Evolutionary conservation across 2,888 invertebrate species (phyloP).

Genomic region (Thyatira batis): DNA sequence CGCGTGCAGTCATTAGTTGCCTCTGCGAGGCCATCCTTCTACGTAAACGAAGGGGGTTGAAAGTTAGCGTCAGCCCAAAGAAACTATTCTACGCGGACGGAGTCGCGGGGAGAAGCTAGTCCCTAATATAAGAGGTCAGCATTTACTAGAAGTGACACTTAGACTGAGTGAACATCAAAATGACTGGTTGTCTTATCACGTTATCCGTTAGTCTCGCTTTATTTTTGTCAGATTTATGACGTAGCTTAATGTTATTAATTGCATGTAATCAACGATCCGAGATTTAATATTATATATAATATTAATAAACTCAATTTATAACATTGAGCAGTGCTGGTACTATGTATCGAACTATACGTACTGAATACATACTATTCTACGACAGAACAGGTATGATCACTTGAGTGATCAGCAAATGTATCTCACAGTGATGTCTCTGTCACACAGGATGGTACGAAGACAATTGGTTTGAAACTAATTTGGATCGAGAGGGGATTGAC

Average conservation of each 20-base stretch:
- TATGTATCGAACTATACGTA: too few relatives aligned
- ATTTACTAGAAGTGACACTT: neutral
- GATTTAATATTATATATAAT: neutral
- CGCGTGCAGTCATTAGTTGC: too few relatives aligned
- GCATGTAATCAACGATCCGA: neutral
- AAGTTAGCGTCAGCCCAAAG: too few relatives aligned
- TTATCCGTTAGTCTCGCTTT: too few relatives aligned
- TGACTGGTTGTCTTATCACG: too few relatives aligned
- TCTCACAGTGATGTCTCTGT: neutral
- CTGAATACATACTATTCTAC: too few relatives aligned
- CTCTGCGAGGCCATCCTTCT: too few relatives aligned
- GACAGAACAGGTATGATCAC: neutral
- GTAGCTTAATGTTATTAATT: neutral
- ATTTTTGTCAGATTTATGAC: too few relatives aligned
- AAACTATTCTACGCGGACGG: too few relatives aligned
- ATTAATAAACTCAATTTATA: neutral
- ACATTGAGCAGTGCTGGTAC: constrained; percentile 8
- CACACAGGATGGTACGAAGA: constrained; percentile 97
- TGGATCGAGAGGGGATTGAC: constrained; percentile 93
- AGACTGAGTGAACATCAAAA: neutral
- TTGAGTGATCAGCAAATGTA: neutral
- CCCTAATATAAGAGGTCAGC: too few relatives aligned
- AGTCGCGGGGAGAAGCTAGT: too few relatives aligned
- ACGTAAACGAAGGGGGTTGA: too few relatives aligned
- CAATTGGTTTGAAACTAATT: constrained; percentile 97